Evolutionary conservation across 2,888 invertebrate genomes (phyloP).

Genomic region (Hypomecis atomaria): DNA sequence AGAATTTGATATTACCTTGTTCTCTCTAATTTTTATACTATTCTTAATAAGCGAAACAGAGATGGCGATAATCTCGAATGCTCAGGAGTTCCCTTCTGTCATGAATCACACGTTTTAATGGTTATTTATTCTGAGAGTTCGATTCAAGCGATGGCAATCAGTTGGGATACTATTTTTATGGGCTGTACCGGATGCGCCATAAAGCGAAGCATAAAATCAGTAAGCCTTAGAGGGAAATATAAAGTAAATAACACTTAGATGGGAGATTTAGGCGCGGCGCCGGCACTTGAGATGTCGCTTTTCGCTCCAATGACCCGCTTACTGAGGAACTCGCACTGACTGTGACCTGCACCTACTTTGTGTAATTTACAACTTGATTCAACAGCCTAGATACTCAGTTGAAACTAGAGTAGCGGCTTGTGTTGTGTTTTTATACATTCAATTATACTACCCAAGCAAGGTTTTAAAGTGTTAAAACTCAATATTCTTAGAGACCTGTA

Average conservation of each 20-base stretch:
- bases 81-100: constrained; percentile 19
- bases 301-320: constrained; percentile 60
- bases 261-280: constrained; percentile 67
- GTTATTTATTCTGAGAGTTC: constrained; percentile 70
- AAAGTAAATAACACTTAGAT: constrained; percentile 80
- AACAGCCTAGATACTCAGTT: constrained; percentile 14
- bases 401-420: constrained; percentile 11
- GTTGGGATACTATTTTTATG: constrained; percentile 78
- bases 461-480: no score
- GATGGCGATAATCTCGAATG: no score
- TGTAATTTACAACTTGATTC: constrained; percentile 46
- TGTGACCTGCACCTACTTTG: constrained; percentile 56
- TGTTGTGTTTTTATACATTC: neutral
- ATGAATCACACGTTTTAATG: constrained; percentile 75
- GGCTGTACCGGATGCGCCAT: constrained; percentile 77
- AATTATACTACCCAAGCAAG: neutral
- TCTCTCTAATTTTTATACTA: no score
- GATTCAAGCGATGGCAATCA: constrained; percentile 76
- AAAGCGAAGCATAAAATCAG: constrained; percentile 79
- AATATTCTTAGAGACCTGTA: no score
- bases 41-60: no score
- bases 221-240: constrained; percentile 75
- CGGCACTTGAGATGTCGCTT: constrained; percentile 51
- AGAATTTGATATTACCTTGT: no score
- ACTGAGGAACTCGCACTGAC: constrained; percentile 51